Base-by-base conservation (phyloP, 30 jellyfish, hydroid and myxozoan species). In the Mastigias papua region DNA sequence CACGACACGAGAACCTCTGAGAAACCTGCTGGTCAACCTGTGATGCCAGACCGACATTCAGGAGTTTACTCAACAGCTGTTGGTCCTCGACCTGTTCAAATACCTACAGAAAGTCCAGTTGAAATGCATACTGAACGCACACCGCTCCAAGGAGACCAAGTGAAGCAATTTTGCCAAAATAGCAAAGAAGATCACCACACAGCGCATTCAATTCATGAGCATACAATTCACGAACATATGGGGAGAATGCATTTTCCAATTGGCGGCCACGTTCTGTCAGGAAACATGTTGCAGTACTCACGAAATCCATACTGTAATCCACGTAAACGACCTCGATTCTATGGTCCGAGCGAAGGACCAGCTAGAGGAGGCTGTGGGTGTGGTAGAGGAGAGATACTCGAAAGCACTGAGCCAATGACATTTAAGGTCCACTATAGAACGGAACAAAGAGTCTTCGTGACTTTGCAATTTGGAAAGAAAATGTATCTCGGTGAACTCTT, bases 401-500 rank as follows among this genome's bases (percentile, higher is more conserved):
- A 78, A 69, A 87, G 90, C 66, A 20, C 88, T 4, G 87, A 78
- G 32, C 90, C 90, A 66, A 63, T 87, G 77, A 58, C 96, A 30
- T 78, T 87, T 42, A 87, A 87, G 42, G 91, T 87, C 31, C 96
- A 87, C 51, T 87, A 87, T 50, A 68, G 89, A 87, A 87, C 96
- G 8, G 96, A 87, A 65, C 90, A 78, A 50, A 69, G 88, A n/a
- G 96, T 87, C 28, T 87, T 87, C 31, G 96, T 87, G 49, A 87
- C 96, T 19, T 49, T 87, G 72, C 90, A 87, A 35, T 73, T 87
- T 28, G 96, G 89, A 7, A 78, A 78, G 64, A 86, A 69, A 22
- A 87, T 78, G 89, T 87, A 87, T 46, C 49, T 87, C 3, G 92
- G 92, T 19, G 97, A 79, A 70, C 89, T 78, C 2, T 89, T 69